Base-by-base conservation (phyloP, 2,797 vertebrate genomes). In the Sebastes iracundus region DNA sequence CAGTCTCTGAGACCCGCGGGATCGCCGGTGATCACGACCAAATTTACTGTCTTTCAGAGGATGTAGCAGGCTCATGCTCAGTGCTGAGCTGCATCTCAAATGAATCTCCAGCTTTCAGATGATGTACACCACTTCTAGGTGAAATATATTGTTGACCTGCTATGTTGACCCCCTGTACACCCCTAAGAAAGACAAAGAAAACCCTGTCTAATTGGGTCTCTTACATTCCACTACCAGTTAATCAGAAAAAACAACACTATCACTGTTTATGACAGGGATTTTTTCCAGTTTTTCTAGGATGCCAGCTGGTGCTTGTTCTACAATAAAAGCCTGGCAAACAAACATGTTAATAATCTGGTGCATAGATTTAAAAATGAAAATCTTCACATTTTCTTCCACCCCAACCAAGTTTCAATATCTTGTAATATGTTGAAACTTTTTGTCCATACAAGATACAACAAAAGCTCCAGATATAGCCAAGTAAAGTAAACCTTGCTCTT, bases 291-390 rank as follows among this genome's bases (percentile, higher is more conserved):
- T 58, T 56, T 49, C 33, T 38, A 72, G 49, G 61, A 46, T 56
- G 53, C 65, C 77, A 82, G 65, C 61, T 78, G 38, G 59, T 72
- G 76, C 2, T 23, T 63, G 61, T 77, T 82, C 7, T 32, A 58
- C 55, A 72, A 38, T 63, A 33, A 75, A 75, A n/a, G 27, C 62
- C 58, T 80, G 49, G 58, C 66, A 64, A 11, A 20, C n/a, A 58
- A 61, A 28, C 55, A 64, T 61, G 55, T 61, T 56, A 66, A 56
- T 38, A 52, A 70, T 74, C 46, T 80, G 70, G n/a, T 59, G 33
- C 4, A 30, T 3, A 20, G 28, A 20, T 33, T 16, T 4, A 33
- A 52, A 6, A 63, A 12, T 8, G 1, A 0, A 59, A 30, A 35
- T 42, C 7, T 56, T 74, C 27, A 35, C 3, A 30, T 56, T 62